Percentiles rank a stretch among this genome's conserved stretches.
These are phyloP conservation scores for Drosophila prostipennis DNA, from an alignment of 2,888 invertebrate species.

Conservation along the genomic window DNA sequence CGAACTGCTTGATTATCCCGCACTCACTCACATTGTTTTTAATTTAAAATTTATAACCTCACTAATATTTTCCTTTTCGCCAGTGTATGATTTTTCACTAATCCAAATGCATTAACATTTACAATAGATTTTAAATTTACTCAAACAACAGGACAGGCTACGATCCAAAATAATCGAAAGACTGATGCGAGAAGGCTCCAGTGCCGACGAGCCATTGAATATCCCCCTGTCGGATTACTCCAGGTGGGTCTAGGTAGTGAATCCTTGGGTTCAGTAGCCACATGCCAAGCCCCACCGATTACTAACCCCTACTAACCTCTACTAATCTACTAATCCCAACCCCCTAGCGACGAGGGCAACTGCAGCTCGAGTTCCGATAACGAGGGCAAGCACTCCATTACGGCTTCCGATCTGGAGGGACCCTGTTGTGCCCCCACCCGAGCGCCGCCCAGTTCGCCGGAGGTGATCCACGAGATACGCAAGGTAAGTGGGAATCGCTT, in stretches of 20 bases:
- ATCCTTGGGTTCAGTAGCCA: not conserved
- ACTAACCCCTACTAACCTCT: not conserved
- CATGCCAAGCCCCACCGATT: no score
- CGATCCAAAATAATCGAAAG: slow-evolving; percentile 92
- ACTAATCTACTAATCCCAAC: not conserved
- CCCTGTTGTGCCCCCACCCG: slow-evolving; percentile 84
- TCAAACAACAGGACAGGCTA: slow-evolving; percentile 88
- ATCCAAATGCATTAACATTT: slow-evolving; percentile 67
- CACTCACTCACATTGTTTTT: slow-evolving; percentile 3
- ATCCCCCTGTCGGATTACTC: slow-evolving; percentile 94
- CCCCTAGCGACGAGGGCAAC: slow-evolving; percentile 90
- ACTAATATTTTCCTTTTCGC: slow-evolving; percentile 22
- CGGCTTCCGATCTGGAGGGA: slow-evolving; percentile 82
- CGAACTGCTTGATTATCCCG: not conserved
- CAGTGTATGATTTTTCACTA: slow-evolving; percentile 48
- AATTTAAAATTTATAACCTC: not conserved
- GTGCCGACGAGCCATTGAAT: slow-evolving; percentile 94
- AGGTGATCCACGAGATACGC: slow-evolving; percentile 83
- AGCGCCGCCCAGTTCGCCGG: slow-evolving; percentile 90
- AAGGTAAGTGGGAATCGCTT: slow-evolving; percentile 67
- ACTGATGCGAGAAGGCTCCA: slow-evolving; percentile 92
- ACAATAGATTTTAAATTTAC: slow-evolving; percentile 81
- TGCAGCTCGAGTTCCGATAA: slow-evolving; percentile 90
- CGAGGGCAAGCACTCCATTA: slow-evolving; percentile 84
- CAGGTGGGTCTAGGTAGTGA: slow-evolving; percentile 86